Percentiles rank a stretch among this genome's conserved stretches.
phyloP scores from a whole-genome alignment of 2,888 invertebrate species.

The Ypsolopha sequella region DNA sequence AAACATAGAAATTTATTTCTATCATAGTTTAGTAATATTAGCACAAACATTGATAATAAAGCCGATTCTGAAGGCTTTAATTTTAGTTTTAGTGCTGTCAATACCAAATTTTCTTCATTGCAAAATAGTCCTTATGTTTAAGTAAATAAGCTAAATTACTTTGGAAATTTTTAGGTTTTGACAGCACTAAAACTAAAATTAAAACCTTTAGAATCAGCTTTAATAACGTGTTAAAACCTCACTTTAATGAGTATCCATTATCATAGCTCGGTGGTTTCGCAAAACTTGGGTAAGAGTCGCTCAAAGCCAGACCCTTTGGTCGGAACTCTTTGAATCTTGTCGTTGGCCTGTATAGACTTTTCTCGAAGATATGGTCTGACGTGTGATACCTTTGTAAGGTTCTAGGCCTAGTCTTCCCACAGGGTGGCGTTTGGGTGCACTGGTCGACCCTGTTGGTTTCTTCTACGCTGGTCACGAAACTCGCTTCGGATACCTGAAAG shows the following conservation, averaged over 20 bases:
- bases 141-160: no score
- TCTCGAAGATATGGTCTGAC: conserved; percentile 54
- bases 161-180: no score
- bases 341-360: conserved; percentile 23
- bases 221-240: conserved; percentile 18
- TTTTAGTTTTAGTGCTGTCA: no score
- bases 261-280: conserved; percentile 54
- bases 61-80: no score
- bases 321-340: conserved; percentile 31
- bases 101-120: no score
- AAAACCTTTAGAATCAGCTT: no score
- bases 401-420: conserved; percentile 55
- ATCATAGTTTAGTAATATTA: no score
- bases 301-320: conserved; percentile 47
- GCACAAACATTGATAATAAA: no score
- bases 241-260: conserved; percentile 38
- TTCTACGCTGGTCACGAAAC: conserved; percentile 61
- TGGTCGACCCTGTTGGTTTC: conserved; percentile 51
- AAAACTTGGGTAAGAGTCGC: conserved; percentile 51
- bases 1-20: no score
- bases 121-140: no score
- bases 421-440: conserved; percentile 60
- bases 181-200: no score
- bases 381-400: conserved; percentile 69
- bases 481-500: conserved; percentile 57